These are phyloP conservation scores for Origma solitaria DNA, from an alignment of 2,113 vertebrate genomes.

Conservation along the genomic window DNA sequence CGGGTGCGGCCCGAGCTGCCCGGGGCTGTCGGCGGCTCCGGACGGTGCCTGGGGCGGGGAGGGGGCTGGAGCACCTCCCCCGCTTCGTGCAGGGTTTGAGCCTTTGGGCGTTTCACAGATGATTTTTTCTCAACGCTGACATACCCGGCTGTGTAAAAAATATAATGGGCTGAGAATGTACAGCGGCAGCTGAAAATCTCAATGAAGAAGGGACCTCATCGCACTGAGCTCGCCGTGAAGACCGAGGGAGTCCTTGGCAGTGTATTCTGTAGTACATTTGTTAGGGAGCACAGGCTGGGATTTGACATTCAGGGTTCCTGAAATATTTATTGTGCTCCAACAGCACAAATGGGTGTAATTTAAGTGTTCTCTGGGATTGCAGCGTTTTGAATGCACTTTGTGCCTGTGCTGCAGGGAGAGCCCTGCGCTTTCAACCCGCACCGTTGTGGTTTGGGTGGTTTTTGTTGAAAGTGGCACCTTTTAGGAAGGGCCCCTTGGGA, in stretches of 20 bases:
- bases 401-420: background rate
- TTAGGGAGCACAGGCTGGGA: background rate
- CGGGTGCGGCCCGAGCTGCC: background rate
- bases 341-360: background rate
- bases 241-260: background rate
- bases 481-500: background rate
- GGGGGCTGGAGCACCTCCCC: background rate
- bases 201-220: rapidly evolving
- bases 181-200: background rate
- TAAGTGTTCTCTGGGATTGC: background rate
- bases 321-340: background rate
- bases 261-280: background rate
- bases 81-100: rapidly evolving
- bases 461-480: background rate
- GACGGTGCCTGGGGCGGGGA: background rate
- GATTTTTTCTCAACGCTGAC: rapidly evolving
- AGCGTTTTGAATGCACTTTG: background rate
- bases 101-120: background rate
- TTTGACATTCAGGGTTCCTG: background rate
- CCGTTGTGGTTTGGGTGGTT: background rate
- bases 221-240: rapidly evolving
- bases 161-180: rapidly evolving
- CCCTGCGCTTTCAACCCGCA: rapidly evolving
- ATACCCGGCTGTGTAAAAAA: rapidly evolving
- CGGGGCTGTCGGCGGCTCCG: background rate